Evolutionary conservation across 2,888 invertebrate genomes (phyloP), one percentile per base, ranked within the genome.

Genomic region (Drosophila tripunctata): DNA sequence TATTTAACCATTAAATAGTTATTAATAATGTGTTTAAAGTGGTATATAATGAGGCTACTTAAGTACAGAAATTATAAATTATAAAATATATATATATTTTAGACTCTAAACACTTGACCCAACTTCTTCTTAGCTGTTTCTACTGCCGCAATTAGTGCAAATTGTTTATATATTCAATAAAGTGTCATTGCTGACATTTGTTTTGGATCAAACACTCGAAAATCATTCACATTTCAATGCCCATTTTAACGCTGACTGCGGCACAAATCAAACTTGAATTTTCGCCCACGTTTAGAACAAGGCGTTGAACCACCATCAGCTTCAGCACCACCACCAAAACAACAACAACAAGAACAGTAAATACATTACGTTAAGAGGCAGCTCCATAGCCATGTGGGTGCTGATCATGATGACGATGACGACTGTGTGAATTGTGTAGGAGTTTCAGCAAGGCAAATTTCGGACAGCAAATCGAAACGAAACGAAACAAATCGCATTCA

Each of bases 261-360:
- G 72, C 66, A 72, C 66, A 78, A 75, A 78, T 86, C 87, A 82
- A 81, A 83, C 85, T 85, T 87, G 82, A 85, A 76, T 45, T 24
- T 19, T 52, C 82, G 75, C 83, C 83, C 85, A 83, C 87, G 76
- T 43, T 64, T 61, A 87, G 87, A 83, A 85, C 79, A 75, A 79
- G 86, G 83, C 85, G 83, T 83, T 87, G 77, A 82, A 85, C 85
- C 73, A 68, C 36, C 40, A 8, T 5, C 27, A 27, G 1, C 27
- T 10, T 10, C 30, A 33, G 14, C 45, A 47, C n/a, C 36, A 51
- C 27, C n/a, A 30, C 44, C 36, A 52, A 66, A 61, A 36, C 12
- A 15, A 33, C 41, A 41, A 31, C 38, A 51, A 43, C 19, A 33
- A 48, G 22, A 40, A 64, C 54, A 36, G 55, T 51, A 62, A 35